Conservation (phyloP, 2,888 invertebrate genomes). For the Axea sp. region DNA sequence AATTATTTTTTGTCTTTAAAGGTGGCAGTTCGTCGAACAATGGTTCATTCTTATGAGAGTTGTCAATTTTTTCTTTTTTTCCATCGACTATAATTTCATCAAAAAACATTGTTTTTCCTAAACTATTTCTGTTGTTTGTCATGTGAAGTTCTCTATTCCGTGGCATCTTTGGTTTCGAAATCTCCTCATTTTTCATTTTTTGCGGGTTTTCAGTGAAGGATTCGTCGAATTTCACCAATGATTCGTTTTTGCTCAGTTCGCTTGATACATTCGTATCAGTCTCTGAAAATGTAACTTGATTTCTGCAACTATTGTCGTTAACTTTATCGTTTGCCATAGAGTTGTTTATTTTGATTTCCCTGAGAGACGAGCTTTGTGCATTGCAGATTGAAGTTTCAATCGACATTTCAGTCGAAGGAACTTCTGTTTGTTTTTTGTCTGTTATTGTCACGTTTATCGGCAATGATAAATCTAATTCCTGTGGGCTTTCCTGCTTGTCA, state of each 20-base stretch:
- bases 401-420: conserved; percentile 22
- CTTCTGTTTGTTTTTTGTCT: conserved; percentile 69
- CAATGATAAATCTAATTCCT: conserved; percentile 68
- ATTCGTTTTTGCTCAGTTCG: conserved; percentile 69
- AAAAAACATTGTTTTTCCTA: conserved; percentile 74
- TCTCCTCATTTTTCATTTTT: conserved; percentile 71
- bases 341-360: conserved; percentile 63
- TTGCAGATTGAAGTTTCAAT: conserved; percentile 35
- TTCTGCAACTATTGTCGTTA: conserved; percentile 62
- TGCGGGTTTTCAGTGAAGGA: conserved; percentile 66
- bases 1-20: conserved; percentile 71
- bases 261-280: conserved; percentile 66
- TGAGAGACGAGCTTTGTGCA: conserved; percentile 64
- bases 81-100: conserved; percentile 77
- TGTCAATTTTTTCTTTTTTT: conserved; percentile 72
- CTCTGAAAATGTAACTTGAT: conserved; percentile 64
- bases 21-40: conserved; percentile 73
- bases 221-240: conserved; percentile 73
- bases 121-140: conserved; percentile 68
- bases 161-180: conserved; percentile 70
- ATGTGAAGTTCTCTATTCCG: conserved; percentile 67
- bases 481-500: conserved; percentile 70
- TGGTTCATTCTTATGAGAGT: conserved; percentile 68
- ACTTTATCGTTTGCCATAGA: conserved; percentile 65
- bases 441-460: conserved; percentile 77